These are phyloP conservation scores for Tupaia tana DNA, from an alignment of 2,113 vertebrate species.

Conservation along the genomic window DNA sequence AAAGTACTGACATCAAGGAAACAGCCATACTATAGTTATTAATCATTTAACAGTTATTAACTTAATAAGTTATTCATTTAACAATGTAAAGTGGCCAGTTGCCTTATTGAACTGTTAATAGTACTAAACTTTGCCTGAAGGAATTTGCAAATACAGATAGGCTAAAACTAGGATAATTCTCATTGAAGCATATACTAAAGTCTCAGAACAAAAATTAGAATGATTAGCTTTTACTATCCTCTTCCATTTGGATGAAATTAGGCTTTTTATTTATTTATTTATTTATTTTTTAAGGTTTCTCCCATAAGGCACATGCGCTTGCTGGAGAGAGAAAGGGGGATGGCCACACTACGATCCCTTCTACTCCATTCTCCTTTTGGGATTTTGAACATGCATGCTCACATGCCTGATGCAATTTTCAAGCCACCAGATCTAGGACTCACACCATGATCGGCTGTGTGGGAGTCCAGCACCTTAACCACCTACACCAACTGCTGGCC, in stretches of 20 bases:
- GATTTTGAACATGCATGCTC: too few species aligned
- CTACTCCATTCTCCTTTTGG: too few species aligned
- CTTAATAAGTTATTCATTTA: slow-evolving; percentile 62
- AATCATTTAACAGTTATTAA: too few species aligned
- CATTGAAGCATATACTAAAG: neutral
- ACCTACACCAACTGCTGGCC: too few species aligned
- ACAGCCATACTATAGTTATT: neutral
- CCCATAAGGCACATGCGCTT: too few species aligned
- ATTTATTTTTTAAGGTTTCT: too few species aligned
- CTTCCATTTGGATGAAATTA: slow-evolving; percentile 28
- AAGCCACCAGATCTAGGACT: too few species aligned
- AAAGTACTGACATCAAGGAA: slow-evolving; percentile 5
- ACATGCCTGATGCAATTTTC: too few species aligned
- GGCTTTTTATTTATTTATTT: neutral
- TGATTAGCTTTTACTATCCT: neutral
- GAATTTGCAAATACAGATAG: slow-evolving; percentile 30
- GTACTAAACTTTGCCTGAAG: slow-evolving; percentile 20
- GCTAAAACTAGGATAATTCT: neutral
- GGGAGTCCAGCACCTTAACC: too few species aligned
- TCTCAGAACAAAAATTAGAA: neutral
- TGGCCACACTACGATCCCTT: too few species aligned
- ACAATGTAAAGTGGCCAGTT: slow-evolving; percentile 27
- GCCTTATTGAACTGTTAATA: slow-evolving; percentile 2
- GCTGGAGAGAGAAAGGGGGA: too few species aligned
- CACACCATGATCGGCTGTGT: too few species aligned